These are phyloP conservation scores for Ochotona princeps DNA, from an alignment of 2,113 vertebrate species.

Conservation along the genomic window DNA sequence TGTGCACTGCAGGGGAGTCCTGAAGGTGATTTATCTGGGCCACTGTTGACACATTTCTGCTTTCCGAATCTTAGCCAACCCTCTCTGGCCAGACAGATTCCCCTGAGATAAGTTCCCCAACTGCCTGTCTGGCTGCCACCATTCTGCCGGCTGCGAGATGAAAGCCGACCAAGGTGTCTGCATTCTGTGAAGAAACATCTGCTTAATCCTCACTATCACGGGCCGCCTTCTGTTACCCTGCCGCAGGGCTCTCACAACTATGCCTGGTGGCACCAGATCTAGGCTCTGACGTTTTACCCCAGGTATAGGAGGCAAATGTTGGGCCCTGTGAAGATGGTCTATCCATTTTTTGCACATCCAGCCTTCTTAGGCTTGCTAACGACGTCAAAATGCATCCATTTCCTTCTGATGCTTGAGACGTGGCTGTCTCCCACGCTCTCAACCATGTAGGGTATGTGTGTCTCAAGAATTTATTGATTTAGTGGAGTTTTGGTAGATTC, in stretches of 20 bases:
- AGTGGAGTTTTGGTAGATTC: background rate
- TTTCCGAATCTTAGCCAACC: background rate
- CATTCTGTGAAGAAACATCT: background rate
- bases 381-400: background rate
- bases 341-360: background rate
- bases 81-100: background rate
- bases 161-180: background rate
- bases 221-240: background rate
- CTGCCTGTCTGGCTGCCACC: slow-evolving; percentile 5
- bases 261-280: background rate
- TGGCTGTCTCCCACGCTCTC: background rate
- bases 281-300: background rate
- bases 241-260: too few species aligned
- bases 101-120: slow-evolving; percentile 21
- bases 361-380: background rate
- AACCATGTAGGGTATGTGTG: background rate
- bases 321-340: background rate
- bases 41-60: background rate
- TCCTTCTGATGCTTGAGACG: background rate
- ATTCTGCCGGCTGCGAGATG: background rate
- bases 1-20: background rate
- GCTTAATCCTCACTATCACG: background rate
- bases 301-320: background rate
- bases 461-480: slow-evolving; percentile 8
- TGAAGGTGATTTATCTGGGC: background rate